Evolutionary conservation across 2,888 invertebrate species (phyloP), one percentile per base, ranked within the genome.

Genomic region (Adineta ricciae): DNA sequence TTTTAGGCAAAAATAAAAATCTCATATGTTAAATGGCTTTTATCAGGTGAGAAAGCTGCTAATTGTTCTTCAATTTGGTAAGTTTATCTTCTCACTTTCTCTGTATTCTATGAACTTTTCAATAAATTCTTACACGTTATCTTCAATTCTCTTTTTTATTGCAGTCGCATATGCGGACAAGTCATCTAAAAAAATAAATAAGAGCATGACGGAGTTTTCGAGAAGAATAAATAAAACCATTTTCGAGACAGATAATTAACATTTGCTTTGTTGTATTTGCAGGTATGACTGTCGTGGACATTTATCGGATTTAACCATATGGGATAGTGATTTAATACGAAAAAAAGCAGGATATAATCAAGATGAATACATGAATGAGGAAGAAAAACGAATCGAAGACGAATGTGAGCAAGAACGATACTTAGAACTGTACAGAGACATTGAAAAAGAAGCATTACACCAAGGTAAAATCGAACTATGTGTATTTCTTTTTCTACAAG

Each of bases 221-320:
- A 27, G 4, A 27, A 32, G 27, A 32, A 64, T 11, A 64, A 19
- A 32, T n/a, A n/a, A n/a, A 52, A 9, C 11, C n/a, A 56, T 11
- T 32, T 27, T 2, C 27, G 19, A 64, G 32, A 64, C 7, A 11
- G 32, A 64, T 27, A 64, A 64, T 32, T 27, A 64, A 64, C 32
- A 64, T 36, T 64, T 0, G 2, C 4, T 19, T 64, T 64, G 9
- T 14, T 56, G 2, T 27, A 2, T 64, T 64, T 64, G 32, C 89
- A 97, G 97, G 92, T 97, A 97, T 92, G 97, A 97, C 92, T 95
- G 95, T 87, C 93, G 97, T 88, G 97, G 96, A 86, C 94, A 96
- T 86, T 92, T 97, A 88, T 94, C 94, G 88, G 97, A 97, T 91
- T 92, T 97, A 89, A 91, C 93, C 84, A 92, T 93, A 50, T 94